Percentiles rank a stretch among this genome's conserved stretches.
Conservation (phyloP, 2,888 invertebrate genomes). For the Dasypogon diadema region DNA sequence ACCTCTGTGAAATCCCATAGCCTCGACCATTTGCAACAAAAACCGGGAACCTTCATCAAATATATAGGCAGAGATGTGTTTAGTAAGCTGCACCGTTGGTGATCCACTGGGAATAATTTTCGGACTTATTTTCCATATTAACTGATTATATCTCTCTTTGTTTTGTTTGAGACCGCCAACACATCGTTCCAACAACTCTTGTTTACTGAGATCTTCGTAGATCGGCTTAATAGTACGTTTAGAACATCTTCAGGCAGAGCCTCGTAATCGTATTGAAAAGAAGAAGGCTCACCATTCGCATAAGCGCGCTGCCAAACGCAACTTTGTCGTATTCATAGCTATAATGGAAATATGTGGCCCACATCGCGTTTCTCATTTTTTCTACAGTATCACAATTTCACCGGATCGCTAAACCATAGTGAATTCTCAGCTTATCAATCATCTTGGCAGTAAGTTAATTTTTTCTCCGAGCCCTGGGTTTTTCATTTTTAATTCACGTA, state of each 20-base stretch:
- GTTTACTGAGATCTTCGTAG: conserved; percentile 1
- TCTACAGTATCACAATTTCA: conserved; percentile 58
- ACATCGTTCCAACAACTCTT: not conserved
- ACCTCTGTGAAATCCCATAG: no score
- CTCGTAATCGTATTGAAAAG: not conserved
- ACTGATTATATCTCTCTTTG: conserved; percentile 1
- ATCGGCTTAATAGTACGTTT: not conserved
- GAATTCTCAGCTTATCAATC: conserved; percentile 58
- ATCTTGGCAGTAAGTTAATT: conserved; percentile 56
- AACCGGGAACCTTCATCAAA: no score
- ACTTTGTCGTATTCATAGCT: conserved; percentile 59
- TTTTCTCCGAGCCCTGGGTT: no score
- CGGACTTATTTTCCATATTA: no score
- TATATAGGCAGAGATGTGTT: no score
- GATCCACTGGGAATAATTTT: no score
- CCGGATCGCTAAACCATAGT: conserved; percentile 61
- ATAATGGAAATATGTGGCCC: conserved; percentile 61
- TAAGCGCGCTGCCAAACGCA: not conserved
- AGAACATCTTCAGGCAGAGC: not conserved
- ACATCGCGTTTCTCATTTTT: conserved; percentile 60
- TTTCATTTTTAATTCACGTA: conserved; percentile 49
- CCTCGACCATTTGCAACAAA: no score
- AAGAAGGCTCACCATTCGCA: not conserved
- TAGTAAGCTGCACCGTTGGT: no score
- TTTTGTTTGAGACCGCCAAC: not conserved